These are phyloP conservation scores for Synanthedon formicaeformis DNA, from an alignment of 2,888 invertebrate genomes.

Conservation along the genomic window DNA sequence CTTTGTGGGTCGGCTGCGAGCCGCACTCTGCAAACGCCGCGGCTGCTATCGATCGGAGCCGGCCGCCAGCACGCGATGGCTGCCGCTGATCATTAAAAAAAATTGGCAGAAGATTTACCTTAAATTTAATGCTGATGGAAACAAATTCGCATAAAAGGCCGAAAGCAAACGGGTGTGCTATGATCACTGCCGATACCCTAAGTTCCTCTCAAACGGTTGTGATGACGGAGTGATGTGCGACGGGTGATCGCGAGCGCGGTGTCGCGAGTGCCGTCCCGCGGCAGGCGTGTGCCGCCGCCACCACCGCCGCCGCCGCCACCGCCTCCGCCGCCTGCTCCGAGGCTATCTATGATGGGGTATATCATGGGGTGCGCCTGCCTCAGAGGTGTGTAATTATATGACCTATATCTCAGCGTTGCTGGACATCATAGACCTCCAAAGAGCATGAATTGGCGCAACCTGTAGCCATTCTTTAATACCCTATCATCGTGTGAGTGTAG, in stretches of 20 bases:
- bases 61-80: constrained; percentile 53
- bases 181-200: constrained; percentile 23
- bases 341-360: constrained; percentile 87
- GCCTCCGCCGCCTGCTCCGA: constrained; percentile 40
- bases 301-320: constrained; percentile 42
- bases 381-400: constrained; percentile 74
- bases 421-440: too few relatives aligned
- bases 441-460: too few relatives aligned
- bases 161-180: constrained; percentile 42
- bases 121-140: neutral
- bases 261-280: constrained; percentile 45
- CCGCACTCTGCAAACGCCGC: constrained; percentile 51
- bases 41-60: constrained; percentile 56
- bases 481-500: too few relatives aligned
- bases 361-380: constrained; percentile 94
- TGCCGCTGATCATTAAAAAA: constrained; percentile 24
- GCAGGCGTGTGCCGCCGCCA: constrained; percentile 34
- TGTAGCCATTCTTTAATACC: too few relatives aligned
- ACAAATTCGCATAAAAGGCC: constrained; percentile 17
- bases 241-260: constrained; percentile 53
- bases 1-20: constrained; percentile 27
- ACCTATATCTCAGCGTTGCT: too few relatives aligned
- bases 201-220: neutral
- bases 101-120: neutral
- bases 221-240: constrained; percentile 26